phyloP scores from a whole-genome alignment of 2,888 invertebrate genomes.

The Polydrusus pterygomalis region DNA sequence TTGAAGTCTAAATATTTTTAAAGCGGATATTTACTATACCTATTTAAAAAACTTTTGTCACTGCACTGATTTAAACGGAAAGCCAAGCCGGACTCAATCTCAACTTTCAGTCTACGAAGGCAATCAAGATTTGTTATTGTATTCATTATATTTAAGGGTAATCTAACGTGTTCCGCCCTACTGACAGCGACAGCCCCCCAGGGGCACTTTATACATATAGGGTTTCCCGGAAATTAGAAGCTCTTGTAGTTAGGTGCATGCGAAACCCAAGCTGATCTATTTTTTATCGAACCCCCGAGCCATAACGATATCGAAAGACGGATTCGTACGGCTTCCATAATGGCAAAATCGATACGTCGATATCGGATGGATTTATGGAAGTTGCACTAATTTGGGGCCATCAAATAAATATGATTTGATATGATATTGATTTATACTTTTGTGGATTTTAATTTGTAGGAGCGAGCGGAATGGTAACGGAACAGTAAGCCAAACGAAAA shows the following conservation, averaged over 20 bases:
- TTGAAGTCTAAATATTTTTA: too few species aligned
- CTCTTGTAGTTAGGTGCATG: conserved; percentile 53
- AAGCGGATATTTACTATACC: too few species aligned
- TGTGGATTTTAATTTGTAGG: too few species aligned
- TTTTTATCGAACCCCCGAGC: conserved; percentile 44
- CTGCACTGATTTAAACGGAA: conserved; percentile 27
- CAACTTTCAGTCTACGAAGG: conserved; percentile 53
- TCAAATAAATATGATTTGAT: not conserved
- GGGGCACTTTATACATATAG: conserved; percentile 38
- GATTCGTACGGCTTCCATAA: conserved; percentile 48
- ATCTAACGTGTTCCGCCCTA: conserved; percentile 40
- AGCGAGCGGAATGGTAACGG: too few species aligned
- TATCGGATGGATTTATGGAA: not conserved
- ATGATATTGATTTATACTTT: too few species aligned
- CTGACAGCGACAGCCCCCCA: conserved; percentile 33
- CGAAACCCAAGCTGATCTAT: conserved; percentile 49
- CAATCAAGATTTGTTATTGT: conserved; percentile 58
- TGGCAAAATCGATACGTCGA: conserved; percentile 51
- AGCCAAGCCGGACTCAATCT: conserved; percentile 39
- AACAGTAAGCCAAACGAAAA: too few species aligned
- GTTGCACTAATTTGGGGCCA: not conserved
- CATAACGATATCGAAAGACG: conserved; percentile 35
- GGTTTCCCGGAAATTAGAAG: conserved; percentile 59
- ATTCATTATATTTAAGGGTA: conserved; percentile 56
- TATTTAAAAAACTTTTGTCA: not conserved